phyloP scores from a whole-genome alignment of 2,888 invertebrate species.

The Serrognathus titanus region DNA sequence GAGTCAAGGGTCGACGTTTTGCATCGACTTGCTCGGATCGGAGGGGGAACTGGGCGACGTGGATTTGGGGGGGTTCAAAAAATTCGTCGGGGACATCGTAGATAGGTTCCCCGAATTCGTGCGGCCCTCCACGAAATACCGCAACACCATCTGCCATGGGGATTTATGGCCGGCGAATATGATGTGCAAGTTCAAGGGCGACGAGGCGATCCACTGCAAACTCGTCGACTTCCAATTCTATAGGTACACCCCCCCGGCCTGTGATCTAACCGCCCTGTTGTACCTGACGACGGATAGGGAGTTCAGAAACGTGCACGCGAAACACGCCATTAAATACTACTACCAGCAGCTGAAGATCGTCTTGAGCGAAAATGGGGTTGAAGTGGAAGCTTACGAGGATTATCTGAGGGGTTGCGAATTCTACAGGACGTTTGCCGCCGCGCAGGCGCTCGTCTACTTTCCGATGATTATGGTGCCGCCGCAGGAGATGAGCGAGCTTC shows the following conservation, averaged over 20 bases:
- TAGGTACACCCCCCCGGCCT: constrained; percentile 31
- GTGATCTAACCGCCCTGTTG: constrained; percentile 29
- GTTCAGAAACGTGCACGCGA: constrained; percentile 20
- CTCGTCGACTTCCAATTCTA: constrained; percentile 32
- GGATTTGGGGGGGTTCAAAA: constrained; percentile 14
- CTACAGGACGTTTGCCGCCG: constrained; percentile 27
- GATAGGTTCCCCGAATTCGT: constrained; percentile 16
- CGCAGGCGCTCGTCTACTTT: constrained; percentile 24
- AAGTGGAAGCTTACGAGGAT: constrained; percentile 22
- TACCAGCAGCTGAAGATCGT: constrained; percentile 19
- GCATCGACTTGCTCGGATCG: constrained; percentile 22
- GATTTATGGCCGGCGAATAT: constrained; percentile 53
- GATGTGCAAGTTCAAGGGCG: constrained; percentile 38
- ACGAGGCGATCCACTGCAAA: constrained; percentile 25
- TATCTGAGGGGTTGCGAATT: constrained; percentile 28
- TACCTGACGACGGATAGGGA: constrained; percentile 26
- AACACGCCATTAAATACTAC: constrained; percentile 24
- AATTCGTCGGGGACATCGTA: constrained; percentile 14
- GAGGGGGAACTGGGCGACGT: background rate
- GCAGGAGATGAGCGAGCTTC: background rate
- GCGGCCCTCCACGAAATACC: constrained; percentile 41
- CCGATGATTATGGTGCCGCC: constrained; percentile 18
- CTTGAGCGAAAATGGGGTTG: constrained; percentile 17
- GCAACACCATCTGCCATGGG: constrained; percentile 48
- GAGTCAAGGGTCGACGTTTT: no score